Conservation (phyloP, 1,140 invertebrate genomes). For the Cydia amplana region DNA sequence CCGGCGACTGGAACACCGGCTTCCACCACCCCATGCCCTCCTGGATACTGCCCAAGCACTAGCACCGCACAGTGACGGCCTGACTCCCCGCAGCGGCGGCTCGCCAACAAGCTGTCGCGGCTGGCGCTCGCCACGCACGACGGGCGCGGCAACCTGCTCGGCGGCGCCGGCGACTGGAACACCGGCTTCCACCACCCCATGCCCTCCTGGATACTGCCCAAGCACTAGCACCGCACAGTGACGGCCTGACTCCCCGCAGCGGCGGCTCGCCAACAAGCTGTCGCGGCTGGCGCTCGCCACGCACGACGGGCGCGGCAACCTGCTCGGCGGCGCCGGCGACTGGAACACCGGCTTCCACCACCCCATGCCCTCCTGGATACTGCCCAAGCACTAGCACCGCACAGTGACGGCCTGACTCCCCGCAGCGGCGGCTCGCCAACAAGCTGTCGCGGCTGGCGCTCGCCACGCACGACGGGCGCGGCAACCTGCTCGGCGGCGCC, state of each 20-base stretch:
- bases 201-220: conserved; percentile 67
- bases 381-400: conserved; percentile 66
- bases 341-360: conserved; percentile 62
- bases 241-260: too few relatives aligned
- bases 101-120: conserved; percentile 92
- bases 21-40: conserved; percentile 57
- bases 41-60: conserved; percentile 71
- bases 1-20: conserved; percentile 67
- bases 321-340: conserved; percentile 72
- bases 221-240: conserved; percentile 63
- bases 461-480: conserved; percentile 93
- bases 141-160: conserved; percentile 84
- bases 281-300: conserved; percentile 92
- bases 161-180: conserved; percentile 72
- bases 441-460: conserved; percentile 92
- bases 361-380: conserved; percentile 62
- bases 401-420: too few relatives aligned
- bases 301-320: conserved; percentile 89
- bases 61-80: too few relatives aligned
- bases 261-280: conserved; percentile 91
- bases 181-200: conserved; percentile 55
- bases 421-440: conserved; percentile 90
- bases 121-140: conserved; percentile 94
- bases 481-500: conserved; percentile 75
- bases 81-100: conserved; percentile 87